Evolutionary conservation across 2,797 vertebrate species (phyloP).

Genomic region (Sciurus carolinensis): DNA sequence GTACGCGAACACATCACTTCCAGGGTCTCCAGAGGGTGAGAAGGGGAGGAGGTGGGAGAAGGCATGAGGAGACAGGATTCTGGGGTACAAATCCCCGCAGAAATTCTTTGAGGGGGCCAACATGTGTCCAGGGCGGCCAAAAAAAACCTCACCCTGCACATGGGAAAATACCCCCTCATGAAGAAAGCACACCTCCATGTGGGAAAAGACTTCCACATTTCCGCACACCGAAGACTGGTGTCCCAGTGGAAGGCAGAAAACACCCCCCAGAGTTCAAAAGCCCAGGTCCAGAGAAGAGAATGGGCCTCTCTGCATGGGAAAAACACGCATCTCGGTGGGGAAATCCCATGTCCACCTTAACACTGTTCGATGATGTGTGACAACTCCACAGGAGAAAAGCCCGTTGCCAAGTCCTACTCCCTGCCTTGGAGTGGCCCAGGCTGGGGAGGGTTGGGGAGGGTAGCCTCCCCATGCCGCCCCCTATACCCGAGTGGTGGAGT

Average conservation of each 20-base stretch:
- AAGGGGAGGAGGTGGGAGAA: conserved; percentile 15
- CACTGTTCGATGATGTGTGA: neutral
- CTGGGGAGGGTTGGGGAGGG: conserved; percentile 50
- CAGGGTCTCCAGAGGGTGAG: conserved; percentile 78
- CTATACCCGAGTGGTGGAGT: conserved; percentile 98
- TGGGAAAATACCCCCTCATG: conserved; percentile 83
- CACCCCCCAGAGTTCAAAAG: conserved; percentile 71
- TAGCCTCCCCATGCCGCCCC: conserved; percentile 83
- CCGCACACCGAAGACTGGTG: conserved; percentile 75
- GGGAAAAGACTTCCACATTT: conserved; percentile 68
- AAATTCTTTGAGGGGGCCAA: conserved; percentile 80
- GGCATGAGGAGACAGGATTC: conserved; percentile 73
- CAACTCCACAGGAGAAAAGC: conserved; percentile 54
- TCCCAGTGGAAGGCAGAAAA: conserved; percentile 69
- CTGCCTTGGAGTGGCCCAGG: conserved; percentile 63
- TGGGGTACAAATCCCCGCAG: conserved; percentile 82
- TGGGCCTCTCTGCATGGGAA: conserved; percentile 79
- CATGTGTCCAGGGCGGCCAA: conserved; percentile 83
- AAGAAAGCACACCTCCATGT: conserved; percentile 76
- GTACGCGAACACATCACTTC: conserved; percentile 71
- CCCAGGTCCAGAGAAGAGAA: conserved; percentile 79
- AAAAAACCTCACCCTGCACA: conserved; percentile 83
- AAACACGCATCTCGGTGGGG: conserved; percentile 1
- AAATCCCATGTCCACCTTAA: conserved; percentile 68
- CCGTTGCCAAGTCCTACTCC: conserved; percentile 80